Evolutionary conservation across 2,797 vertebrate species (phyloP).

Genomic region (Sparidentex hasta): DNA sequence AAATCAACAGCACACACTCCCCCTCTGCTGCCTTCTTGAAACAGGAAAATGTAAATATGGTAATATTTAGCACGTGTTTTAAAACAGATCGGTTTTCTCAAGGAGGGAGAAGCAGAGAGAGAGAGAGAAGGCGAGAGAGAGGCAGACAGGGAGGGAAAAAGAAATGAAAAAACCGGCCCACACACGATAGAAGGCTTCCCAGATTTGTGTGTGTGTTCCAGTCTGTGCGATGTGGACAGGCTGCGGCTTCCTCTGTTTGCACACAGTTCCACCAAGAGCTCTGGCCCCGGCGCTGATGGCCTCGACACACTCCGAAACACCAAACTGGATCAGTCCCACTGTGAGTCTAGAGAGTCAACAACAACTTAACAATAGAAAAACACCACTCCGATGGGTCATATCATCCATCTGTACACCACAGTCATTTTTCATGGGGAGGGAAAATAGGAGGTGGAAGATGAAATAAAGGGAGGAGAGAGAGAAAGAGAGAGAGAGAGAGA

Average conservation of each 20-base stretch:
- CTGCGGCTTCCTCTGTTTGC: constrained; percentile 85
- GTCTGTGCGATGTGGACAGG: constrained; percentile 76
- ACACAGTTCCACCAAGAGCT: constrained; percentile 77
- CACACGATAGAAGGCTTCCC: constrained; percentile 85
- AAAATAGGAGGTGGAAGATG: constrained; percentile 69
- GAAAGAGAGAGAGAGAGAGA: constrained; percentile 31
- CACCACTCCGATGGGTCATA: constrained; percentile 76
- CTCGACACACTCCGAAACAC: constrained; percentile 71
- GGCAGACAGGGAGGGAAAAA: constrained; percentile 73
- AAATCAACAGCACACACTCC: constrained; percentile 77
- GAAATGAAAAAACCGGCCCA: constrained; percentile 82
- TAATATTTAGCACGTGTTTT: constrained; percentile 90
- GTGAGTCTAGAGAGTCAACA: constrained; percentile 83
- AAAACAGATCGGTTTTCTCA: constrained; percentile 89
- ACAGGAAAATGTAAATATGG: constrained; percentile 90
- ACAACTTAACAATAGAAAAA: constrained; percentile 85
- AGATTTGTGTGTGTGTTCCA: constrained; percentile 82
- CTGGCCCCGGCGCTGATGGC: constrained; percentile 68
- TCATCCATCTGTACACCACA: constrained; percentile 73
- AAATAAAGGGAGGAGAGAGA: constrained; percentile 34
- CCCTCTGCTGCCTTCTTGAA: constrained; percentile 85
- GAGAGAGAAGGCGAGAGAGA: constrained; percentile 59
- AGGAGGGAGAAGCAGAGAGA: constrained; percentile 74
- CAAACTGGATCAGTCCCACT: constrained; percentile 81
- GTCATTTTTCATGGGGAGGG: constrained; percentile 74